Base-by-base conservation (phyloP, 2,888 invertebrate species). In the Mamestra brassicae region DNA sequence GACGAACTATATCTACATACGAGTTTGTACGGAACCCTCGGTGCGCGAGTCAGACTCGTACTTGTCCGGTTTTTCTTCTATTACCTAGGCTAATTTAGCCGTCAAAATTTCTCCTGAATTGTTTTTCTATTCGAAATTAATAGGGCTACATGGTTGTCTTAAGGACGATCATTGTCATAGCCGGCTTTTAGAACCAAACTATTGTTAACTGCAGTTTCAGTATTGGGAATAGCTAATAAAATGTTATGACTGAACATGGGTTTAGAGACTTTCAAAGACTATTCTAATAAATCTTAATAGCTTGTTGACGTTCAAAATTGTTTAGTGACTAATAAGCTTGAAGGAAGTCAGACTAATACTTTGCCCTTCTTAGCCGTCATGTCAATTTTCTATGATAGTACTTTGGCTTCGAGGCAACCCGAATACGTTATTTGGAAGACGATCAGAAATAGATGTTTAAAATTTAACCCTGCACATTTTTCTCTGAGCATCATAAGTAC, bases 161-260 rank as follows among this genome's bases (percentile, higher is more conserved):
- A n/a, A 10, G 34, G 17, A n/a, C 8, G 8, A 60, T 26, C 10
- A n/a, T 73, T 38, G 6, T 38, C 13, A 61, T 26, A 36, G 45
- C 36, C 6, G 34, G 45, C 34, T 55, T 10, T 74, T 26, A 60
- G n/a, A n/a, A 67, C 38, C n/a, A 17, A 45, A 47, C 38, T 50
- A 52, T 70, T 65, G 65, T 50, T 63, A 60, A 63, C 54, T 71
- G n/a, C 47, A 58, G 47, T 69, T 66, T 42, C 0, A 72, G 57
- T 50, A 65, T 57, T 71, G 47, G n/a, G 8, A 52, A 45, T 15
- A 38, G 13, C 55, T 42, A 67, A 60, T 80, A 55, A 80, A 78
- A 80, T 71, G 60, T 67, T 13, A 67, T 38, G 10, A 13, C 13
- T 67, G 36, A 62, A 66, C 68, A 61, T 17, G 13, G 15, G 6